Percentiles rank a stretch among this genome's conserved stretches.
These are phyloP conservation scores for Vidua chalybeata DNA, from an alignment of 2,113 vertebrate species.

Conservation along the genomic window DNA sequence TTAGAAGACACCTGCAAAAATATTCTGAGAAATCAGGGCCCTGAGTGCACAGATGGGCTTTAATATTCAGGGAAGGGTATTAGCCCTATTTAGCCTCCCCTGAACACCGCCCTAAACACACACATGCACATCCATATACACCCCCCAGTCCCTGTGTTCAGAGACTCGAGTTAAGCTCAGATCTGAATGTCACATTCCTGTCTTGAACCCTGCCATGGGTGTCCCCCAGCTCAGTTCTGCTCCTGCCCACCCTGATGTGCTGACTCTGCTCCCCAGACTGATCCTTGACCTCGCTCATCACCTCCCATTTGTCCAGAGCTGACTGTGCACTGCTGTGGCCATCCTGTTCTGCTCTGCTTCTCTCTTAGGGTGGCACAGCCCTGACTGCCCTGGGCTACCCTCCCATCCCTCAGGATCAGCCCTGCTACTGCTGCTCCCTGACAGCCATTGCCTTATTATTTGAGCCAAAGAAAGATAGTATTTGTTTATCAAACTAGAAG, in stretches of 20 bases:
- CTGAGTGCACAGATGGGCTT: not conserved
- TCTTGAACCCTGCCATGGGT: not conserved
- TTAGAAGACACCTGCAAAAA: not conserved
- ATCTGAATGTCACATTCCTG: not conserved
- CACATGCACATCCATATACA: not conserved
- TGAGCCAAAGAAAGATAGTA: not conserved
- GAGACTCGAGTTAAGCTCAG: not conserved
- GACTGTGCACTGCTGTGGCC: accelerated
- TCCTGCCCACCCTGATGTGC: not conserved
- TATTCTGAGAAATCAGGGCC: not conserved
- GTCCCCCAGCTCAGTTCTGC: not conserved
- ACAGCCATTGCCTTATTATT: not conserved
- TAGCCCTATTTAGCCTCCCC: not conserved
- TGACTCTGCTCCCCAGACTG: not conserved
- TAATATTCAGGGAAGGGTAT: not conserved
- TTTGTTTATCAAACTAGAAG: not conserved
- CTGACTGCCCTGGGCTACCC: not conserved
- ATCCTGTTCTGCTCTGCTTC: not conserved
- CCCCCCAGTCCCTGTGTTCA: accelerated
- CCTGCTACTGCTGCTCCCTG: not conserved
- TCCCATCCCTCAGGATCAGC: not conserved
- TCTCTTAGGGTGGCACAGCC: accelerated
- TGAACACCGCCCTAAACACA: accelerated
- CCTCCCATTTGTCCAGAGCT: accelerated
- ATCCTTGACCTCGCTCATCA: not conserved